These are phyloP conservation scores for Indri indri DNA, from an alignment of 2,113 vertebrate genomes.

Conservation along the genomic window DNA sequence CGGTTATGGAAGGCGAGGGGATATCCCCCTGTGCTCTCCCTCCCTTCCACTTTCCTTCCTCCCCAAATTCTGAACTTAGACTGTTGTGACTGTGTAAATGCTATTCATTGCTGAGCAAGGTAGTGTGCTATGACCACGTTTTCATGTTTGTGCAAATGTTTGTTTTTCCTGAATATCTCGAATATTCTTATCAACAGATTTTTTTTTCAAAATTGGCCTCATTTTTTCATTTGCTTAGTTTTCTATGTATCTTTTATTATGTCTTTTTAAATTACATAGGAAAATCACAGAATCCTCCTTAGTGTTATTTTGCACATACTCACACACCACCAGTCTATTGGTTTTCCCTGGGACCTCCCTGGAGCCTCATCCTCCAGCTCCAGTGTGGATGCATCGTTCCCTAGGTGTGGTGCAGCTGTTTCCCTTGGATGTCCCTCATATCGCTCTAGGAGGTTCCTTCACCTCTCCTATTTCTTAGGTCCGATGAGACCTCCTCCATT, in stretches of 20 bases:
- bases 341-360: neutral
- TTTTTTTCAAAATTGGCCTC: neutral
- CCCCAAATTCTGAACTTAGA: neutral
- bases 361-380: fast-evolving
- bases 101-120: neutral
- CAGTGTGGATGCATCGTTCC: neutral
- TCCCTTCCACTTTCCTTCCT: neutral
- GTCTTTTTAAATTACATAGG: neutral
- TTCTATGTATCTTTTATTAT: neutral
- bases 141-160: neutral
- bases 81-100: neutral
- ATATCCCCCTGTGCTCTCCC: no score
- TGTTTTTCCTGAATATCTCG: neutral
- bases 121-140: neutral
- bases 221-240: neutral
- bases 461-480: neutral
- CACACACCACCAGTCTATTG: neutral
- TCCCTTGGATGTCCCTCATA: neutral
- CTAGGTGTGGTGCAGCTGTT: neutral
- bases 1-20: neutral
- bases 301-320: neutral
- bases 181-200: neutral
- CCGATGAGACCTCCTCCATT: neutral
- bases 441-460: neutral
- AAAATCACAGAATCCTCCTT: neutral